Conservation (phyloP, 2,797 vertebrate genomes). For the Falco columbarius region DNA sequence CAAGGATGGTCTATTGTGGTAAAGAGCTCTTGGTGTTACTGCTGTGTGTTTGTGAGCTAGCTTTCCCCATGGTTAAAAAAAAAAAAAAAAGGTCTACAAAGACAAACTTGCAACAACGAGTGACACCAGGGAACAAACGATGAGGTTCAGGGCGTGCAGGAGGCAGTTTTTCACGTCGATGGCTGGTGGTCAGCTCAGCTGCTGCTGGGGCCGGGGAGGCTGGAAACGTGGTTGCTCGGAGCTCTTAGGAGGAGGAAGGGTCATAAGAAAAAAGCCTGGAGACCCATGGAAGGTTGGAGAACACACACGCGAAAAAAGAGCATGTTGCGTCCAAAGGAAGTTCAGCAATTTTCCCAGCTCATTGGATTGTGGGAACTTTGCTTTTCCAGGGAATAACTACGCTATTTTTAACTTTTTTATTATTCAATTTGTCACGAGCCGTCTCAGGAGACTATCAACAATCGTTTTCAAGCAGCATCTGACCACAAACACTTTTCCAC, state of each 20-base stretch:
- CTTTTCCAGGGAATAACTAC: slow-evolving; percentile 84
- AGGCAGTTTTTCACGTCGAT: rapidly evolving
- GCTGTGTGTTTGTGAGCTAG: rapidly evolving
- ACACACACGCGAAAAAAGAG: slow-evolving; percentile 34
- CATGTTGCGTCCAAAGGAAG: slow-evolving; percentile 67
- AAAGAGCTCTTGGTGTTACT: too few species aligned
- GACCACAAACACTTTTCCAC: slow-evolving; percentile 87
- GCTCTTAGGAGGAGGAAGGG: slow-evolving; percentile 3
- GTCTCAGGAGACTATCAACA: slow-evolving; percentile 89
- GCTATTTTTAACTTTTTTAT: slow-evolving; percentile 94
- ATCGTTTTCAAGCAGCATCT: slow-evolving; percentile 88
- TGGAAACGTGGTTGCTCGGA: background rate
- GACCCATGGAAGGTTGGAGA: slow-evolving; percentile 50
- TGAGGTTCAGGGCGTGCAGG: rapidly evolving
- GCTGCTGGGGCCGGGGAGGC: background rate
- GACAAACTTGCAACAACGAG: background rate
- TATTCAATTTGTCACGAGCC: slow-evolving; percentile 86
- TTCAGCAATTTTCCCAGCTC: slow-evolving; percentile 91
- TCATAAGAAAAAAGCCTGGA: slow-evolving; percentile 12
- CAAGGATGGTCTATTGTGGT: background rate
- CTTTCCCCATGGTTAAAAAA: background rate
- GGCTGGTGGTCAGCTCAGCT: background rate
- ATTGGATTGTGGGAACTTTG: slow-evolving; percentile 92
- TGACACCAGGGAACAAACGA: rapidly evolving
- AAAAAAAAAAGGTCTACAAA: too few species aligned